Base-by-base conservation (phyloP, 2,797 vertebrate species). In the Fistularia commersonii region DNA sequence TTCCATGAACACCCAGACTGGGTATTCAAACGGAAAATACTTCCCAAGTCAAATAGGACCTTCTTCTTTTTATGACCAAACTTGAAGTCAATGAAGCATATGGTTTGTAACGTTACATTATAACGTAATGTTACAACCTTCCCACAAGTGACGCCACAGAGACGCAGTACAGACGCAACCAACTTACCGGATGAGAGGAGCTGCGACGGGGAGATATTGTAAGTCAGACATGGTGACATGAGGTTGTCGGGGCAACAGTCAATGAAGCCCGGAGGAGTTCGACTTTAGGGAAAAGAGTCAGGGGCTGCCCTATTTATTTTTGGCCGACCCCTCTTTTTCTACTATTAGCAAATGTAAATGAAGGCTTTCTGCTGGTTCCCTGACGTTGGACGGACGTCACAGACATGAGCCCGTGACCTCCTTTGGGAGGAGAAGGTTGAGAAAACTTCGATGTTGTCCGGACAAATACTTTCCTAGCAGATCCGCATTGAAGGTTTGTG, bases 221-320 rank as follows among this genome's bases (percentile, higher is more conserved):
- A 76, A 53, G 49, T 56, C 63, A 61, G 48, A 77, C 58, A 66
- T 3, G 1, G 55, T 74, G 77, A 77, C 72, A 79, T 65, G 43
- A 65, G 57, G 80, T 85, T 75, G 74, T 41, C 78, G 31, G 36
- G 76, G 65, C 45, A 74, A 83, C 82, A 32, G 53, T 42, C 64
- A 52, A 33, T 10, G 61, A 56, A 56, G 66, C 71, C 63, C 51
- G 54, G 71, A 61, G 52, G 43, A 57, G 62, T 39, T 77, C 44
- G 66, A 58, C 32, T 52, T 57, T 48, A 52, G 64, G 66, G 32
- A 49, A 78, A 80, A 72, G 46, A 67, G 13, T 7, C 9, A 15
- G 54, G 41, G 49, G 43, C 57, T 11, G 64, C 54, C 70, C 51
- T 78, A 70, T 82, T 82, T 80, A 60, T 76, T 73, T 79, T 76